Conservation (phyloP, 2,888 invertebrate genomes). For the Apotomis turbidana region DNA sequence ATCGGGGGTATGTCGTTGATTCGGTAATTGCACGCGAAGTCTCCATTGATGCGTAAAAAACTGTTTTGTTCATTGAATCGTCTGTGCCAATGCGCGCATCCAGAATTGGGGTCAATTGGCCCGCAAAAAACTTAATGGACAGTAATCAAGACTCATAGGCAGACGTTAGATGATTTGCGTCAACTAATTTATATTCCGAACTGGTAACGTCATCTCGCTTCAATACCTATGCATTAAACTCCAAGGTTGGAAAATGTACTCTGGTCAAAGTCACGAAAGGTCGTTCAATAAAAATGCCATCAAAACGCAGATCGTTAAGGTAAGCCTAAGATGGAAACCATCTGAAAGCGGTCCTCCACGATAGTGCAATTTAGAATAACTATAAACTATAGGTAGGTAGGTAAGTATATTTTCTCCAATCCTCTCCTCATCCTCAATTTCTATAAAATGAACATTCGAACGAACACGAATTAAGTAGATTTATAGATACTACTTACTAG, state of each 20-base stretch:
- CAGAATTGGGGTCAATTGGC: conserved; percentile 73
- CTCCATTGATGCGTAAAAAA: conserved; percentile 28
- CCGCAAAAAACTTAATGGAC: conserved; percentile 71
- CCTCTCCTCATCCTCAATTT: no score
- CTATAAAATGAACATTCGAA: no score
- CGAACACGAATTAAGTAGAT: no score
- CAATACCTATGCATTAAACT: conserved; percentile 41
- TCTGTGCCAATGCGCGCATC: conserved; percentile 56
- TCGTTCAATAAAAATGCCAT: conserved; percentile 32
- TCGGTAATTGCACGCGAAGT: conserved; percentile 9
- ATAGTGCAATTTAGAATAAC: no score
- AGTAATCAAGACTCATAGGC: conserved; percentile 70
- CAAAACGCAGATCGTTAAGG: conserved; percentile 16
- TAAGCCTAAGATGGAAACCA: no score
- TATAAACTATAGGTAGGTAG: no score
- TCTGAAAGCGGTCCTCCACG: no score
- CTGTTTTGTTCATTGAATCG: conserved; percentile 29
- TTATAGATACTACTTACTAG: no score
- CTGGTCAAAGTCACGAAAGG: conserved; percentile 36
- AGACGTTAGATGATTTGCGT: conserved; percentile 67
- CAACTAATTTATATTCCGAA: conserved; percentile 54
- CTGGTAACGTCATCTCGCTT: conserved; percentile 58
- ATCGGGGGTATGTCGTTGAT: conserved; percentile 32
- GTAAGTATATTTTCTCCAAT: no score
- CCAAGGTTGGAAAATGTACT: conserved; percentile 44